Conservation (phyloP, 1,140 invertebrate species). For the Trichomalopsis sarcophagae region DNA sequence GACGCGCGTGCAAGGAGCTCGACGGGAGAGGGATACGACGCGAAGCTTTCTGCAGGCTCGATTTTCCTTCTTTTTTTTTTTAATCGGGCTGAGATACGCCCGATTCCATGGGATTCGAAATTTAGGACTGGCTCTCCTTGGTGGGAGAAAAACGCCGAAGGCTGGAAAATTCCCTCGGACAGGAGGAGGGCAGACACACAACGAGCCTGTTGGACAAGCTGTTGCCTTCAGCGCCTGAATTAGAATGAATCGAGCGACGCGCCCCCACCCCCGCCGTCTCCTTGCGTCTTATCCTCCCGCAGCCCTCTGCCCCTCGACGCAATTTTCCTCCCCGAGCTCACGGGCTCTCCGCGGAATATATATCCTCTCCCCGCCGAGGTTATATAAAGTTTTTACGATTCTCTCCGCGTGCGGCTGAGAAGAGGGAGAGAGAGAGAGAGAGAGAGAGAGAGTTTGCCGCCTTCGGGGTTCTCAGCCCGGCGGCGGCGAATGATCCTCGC, state of each 20-base stretch:
- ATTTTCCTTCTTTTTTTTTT: background rate
- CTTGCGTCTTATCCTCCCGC: background rate
- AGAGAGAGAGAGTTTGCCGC: constrained; percentile 54
- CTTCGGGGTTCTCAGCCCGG: constrained; percentile 37
- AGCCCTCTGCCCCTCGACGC: background rate
- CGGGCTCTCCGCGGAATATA: background rate
- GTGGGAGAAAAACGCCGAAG: background rate
- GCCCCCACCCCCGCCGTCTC: background rate
- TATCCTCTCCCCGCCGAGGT: constrained; percentile 57
- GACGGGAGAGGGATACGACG: background rate
- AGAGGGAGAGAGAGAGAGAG: no score
- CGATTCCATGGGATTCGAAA: background rate
- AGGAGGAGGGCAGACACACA: constrained; percentile 58
- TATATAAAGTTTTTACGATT: constrained; percentile 75
- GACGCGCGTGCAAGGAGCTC: background rate
- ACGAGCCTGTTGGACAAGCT: constrained; percentile 73
- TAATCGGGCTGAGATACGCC: background rate
- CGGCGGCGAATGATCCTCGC: constrained; percentile 55
- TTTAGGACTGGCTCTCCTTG: background rate
- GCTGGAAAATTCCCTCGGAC: constrained; percentile 5
- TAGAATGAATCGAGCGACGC: constrained; percentile 71
- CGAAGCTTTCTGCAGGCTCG: background rate
- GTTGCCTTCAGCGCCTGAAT: constrained; percentile 73
- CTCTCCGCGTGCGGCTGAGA: constrained; percentile 56
- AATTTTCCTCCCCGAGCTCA: constrained; percentile 6